Percentiles rank a stretch among this genome's conserved stretches.
These are phyloP conservation scores for Chloroclysta siterata DNA, from an alignment of 2,888 invertebrate species.

Conservation along the genomic window DNA sequence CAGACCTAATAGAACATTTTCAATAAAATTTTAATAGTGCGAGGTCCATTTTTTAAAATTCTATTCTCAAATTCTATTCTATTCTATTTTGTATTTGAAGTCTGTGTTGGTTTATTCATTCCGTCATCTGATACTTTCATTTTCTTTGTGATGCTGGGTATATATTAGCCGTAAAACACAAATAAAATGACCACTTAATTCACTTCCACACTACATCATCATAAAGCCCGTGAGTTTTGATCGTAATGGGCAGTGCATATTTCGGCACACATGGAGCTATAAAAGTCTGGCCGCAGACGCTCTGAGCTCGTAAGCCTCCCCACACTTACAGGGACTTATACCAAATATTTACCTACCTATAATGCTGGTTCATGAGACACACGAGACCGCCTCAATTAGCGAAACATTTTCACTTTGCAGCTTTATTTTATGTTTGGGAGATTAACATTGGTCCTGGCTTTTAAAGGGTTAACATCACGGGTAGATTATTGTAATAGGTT, in stretches of 20 bases:
- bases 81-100: too few relatives aligned
- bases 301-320: conserved; percentile 54
- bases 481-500: conserved; percentile 1
- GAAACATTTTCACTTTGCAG: conserved; percentile 52
- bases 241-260: conserved; percentile 53
- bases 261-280: conserved; percentile 46
- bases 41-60: too few relatives aligned
- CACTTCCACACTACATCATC: conserved; percentile 31
- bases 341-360: conserved; percentile 61
- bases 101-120: too few relatives aligned
- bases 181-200: conserved; percentile 28
- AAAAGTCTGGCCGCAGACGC: conserved; percentile 54
- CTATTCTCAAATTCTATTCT: too few relatives aligned
- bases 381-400: conserved; percentile 60
- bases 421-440: conserved; percentile 40
- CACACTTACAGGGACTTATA: conserved; percentile 56
- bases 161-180: conserved; percentile 26
- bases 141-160: neutral
- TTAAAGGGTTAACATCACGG: conserved; percentile 24
- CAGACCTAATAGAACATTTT: too few relatives aligned
- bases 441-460: conserved; percentile 35
- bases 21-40: too few relatives aligned
- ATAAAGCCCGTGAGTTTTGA: conserved; percentile 56
- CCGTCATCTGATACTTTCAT: neutral
- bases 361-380: conserved; percentile 56